phyloP scores from a whole-genome alignment of 2,113 vertebrate genomes.

The Pholis gunnellus region DNA sequence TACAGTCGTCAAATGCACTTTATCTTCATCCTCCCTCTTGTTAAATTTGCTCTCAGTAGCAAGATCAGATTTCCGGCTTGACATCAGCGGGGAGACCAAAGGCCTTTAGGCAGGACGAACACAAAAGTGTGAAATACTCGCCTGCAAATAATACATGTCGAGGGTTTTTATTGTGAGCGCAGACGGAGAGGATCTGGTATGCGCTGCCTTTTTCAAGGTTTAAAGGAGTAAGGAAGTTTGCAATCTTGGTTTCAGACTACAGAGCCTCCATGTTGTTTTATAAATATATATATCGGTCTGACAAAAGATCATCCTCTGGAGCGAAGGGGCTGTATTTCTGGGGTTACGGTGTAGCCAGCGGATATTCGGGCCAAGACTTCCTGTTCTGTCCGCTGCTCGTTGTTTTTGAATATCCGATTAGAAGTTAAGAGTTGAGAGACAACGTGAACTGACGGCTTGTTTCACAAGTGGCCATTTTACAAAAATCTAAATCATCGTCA shows the following conservation, averaged over 20 bases:
- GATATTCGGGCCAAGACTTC: not conserved
- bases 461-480: no score
- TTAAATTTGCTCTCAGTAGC: conserved; percentile 33
- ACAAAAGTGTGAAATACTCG: not conserved
- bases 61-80: conserved; percentile 40
- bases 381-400: not conserved
- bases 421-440: no score
- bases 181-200: not conserved
- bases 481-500: no score
- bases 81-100: not conserved
- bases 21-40: conserved; percentile 21
- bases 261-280: not conserved
- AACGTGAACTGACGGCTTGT: no score
- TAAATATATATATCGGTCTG: not conserved
- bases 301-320: not conserved
- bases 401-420: not conserved
- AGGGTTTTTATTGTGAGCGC: not conserved
- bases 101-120: not conserved
- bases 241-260: not conserved
- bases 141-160: not conserved
- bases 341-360: no score
- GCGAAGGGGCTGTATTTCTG: no score
- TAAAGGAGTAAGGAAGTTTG: not conserved
- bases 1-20: conserved; percentile 27
- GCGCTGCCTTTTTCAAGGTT: not conserved